Evolutionary conservation across 2,113 vertebrate species (phyloP).

Genomic region (Calidris pygmaea): DNA sequence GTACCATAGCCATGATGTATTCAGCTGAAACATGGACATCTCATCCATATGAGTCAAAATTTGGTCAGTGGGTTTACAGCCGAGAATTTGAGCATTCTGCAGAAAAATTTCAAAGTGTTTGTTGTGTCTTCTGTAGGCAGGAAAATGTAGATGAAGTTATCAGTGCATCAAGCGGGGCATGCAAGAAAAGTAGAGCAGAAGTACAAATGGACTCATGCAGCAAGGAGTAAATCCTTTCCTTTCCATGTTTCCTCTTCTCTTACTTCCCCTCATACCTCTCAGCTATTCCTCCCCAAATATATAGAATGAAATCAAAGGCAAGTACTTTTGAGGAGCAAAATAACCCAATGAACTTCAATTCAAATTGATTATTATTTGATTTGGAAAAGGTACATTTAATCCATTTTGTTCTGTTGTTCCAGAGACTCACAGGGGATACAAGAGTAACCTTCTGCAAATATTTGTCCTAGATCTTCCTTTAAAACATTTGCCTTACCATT

Average conservation of each 20-base stretch:
- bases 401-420: background rate
- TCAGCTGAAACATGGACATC: background rate
- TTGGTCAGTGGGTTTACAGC: background rate
- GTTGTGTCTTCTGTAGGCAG: background rate
- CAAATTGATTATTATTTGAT: conserved; percentile 23
- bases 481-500: background rate
- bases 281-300: background rate
- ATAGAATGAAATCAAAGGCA: background rate
- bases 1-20: background rate
- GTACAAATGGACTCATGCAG: background rate
- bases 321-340: background rate
- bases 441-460: background rate
- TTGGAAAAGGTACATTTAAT: conserved; percentile 24
- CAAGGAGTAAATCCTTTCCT: background rate
- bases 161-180: background rate
- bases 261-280: background rate
- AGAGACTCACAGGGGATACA: background rate
- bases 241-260: background rate
- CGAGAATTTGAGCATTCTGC: background rate
- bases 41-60: background rate
- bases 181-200: background rate
- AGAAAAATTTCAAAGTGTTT: background rate
- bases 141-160: background rate
- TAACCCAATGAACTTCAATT: background rate
- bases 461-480: conserved; percentile 15